Percentiles rank a stretch among this genome's conserved stretches.
Conservation (phyloP, 2,113 vertebrate genomes). For the Ranitomeya variabilis region DNA sequence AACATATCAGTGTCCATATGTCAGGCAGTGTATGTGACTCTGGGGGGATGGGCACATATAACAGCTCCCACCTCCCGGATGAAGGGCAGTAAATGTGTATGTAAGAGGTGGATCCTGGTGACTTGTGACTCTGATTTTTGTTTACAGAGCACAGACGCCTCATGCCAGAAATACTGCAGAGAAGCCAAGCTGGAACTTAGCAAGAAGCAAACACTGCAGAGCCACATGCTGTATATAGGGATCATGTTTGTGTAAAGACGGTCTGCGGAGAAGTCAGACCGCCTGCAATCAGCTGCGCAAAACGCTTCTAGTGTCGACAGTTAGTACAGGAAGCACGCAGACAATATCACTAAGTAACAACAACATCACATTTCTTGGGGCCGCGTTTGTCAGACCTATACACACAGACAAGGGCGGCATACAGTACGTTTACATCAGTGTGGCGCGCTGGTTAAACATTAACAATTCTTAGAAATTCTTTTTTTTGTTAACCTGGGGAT, state of each 20-base stretch:
- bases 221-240: conserved; percentile 3
- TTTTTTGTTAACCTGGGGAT: conserved; percentile 4
- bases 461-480: conserved; percentile 39
- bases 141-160: conserved; percentile 54
- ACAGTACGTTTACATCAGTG: neutral
- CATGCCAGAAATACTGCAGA: conserved; percentile 51
- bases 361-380: neutral
- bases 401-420: neutral
- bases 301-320: neutral
- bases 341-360: neutral
- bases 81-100: conserved; percentile 62
- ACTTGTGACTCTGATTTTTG: conserved; percentile 55
- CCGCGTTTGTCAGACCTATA: neutral
- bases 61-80: conserved; percentile 61
- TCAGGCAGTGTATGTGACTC: conserved; percentile 53
- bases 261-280: conserved; percentile 11
- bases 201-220: conserved; percentile 61
- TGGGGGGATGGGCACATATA: conserved; percentile 63
- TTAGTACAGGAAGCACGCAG: neutral
- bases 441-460: conserved; percentile 37
- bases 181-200: conserved; percentile 50
- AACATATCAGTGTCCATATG: conserved; percentile 63
- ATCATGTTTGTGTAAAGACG: neutral
- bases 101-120: conserved; percentile 50
- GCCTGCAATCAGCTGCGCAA: neutral